Evolutionary conservation across 2,113 vertebrate species (phyloP), one percentile per base, ranked within the genome.

Genomic region (Cyphomyrus plagiostoma): DNA sequence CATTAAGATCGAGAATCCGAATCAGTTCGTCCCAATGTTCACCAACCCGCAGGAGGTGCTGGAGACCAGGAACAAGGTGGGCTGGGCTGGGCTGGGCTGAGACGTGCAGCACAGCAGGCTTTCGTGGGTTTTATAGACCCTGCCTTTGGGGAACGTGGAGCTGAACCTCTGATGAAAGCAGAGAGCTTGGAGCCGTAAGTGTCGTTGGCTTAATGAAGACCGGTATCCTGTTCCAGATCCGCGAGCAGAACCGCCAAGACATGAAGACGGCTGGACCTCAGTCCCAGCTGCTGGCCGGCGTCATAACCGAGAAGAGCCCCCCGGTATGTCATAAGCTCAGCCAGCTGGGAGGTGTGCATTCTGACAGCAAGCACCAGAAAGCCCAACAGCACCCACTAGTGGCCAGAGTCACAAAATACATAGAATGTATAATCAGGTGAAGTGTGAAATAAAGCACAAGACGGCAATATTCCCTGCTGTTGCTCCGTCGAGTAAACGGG

Each of bases 11-110:
- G 98, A 99, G 93, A 98, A 97, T 93, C 95, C 98, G 90, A 99
- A 98, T 96, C 98, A 98, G 96, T 99, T 99, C 52, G 98, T 99
- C 92, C 98, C 98, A 89, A 97, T 99, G 91, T 99, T 98, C 92
- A 99, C 98, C 0, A 98, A 99, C 94, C 98, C 98, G 0, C 96
- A 96, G 92, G 98, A 99, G 94, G 98, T 99, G 91, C 96, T 99
- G 80, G 98, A 99, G 94, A 99, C 99, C 92, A 95, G 98, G 89
- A 99, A 99, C 93, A 99, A 99, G 97, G 98, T 98, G 91, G 2
- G 0, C 0, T 2, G 0, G 19, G 0, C 0, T 2, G 0, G 19
- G 3, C 39, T 42, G 0, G 21, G 5, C 23, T 46, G 21, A 23
- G 45, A 1, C 2, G 6, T 23, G 85, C 13, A 11, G 9, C 45